A percentile compares a stretch with the other conserved stretches of the same genome.
These are phyloP conservation scores for Drosophila formosana DNA, from an alignment of 2,888 invertebrate species.

Conservation along the genomic window DNA sequence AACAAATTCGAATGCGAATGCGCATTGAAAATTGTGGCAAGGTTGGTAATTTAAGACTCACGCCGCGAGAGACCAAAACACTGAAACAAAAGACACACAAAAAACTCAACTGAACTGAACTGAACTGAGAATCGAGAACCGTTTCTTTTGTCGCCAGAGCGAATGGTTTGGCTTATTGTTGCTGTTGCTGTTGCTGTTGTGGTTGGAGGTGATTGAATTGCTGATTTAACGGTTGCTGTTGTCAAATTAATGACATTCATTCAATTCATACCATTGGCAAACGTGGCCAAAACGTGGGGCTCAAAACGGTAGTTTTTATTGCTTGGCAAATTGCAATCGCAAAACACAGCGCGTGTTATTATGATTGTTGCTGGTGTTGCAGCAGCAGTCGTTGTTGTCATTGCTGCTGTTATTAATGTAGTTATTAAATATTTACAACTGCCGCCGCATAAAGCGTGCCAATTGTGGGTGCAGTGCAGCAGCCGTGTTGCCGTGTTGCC, in stretches of 20 bases:
- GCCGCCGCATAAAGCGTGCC: constrained; percentile 72
- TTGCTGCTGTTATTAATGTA: constrained; percentile 76
- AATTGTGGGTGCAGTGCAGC: constrained; percentile 53
- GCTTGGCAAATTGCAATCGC: constrained; percentile 73
- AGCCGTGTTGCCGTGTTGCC: constrained; percentile 21
- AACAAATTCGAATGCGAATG: constrained; percentile 80
- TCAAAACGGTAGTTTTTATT: constrained; percentile 79
- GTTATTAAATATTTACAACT: constrained; percentile 81
- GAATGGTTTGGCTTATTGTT: neutral
- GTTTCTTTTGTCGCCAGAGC: constrained; percentile 63
- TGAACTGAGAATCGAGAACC: constrained; percentile 27
- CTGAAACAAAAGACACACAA: constrained; percentile 10
- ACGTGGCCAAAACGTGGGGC: constrained; percentile 60
- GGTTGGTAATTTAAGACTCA: constrained; percentile 82
- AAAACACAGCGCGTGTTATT: constrained; percentile 69
- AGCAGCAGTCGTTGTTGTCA: constrained; percentile 49
- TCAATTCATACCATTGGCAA: constrained; percentile 70
- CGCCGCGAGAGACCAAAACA: constrained; percentile 52
- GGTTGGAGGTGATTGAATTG: constrained; percentile 74
- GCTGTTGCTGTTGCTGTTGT: constrained; percentile 25
- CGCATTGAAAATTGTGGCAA: constrained; percentile 79
- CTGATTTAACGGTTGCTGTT: constrained; percentile 81
- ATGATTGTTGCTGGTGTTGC: constrained; percentile 49
- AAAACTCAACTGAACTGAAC: neutral
- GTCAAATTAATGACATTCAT: constrained; percentile 84